phyloP scores from a whole-genome alignment of 2,888 invertebrate genomes.

The Temnothorax ravouxi region DNA sequence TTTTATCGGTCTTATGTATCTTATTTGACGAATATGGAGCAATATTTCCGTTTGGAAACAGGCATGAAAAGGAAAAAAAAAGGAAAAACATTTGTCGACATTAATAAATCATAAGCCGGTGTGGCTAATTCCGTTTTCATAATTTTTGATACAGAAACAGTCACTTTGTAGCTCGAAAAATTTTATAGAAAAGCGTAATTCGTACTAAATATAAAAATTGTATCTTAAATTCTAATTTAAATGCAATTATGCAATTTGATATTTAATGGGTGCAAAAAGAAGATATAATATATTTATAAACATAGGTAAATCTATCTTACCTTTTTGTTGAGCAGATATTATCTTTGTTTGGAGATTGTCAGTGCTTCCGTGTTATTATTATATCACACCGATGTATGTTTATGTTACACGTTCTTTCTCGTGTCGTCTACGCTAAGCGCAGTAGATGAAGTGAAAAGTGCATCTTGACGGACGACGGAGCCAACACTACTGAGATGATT shows the following conservation, averaged over 20 bases:
- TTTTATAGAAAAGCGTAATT: neutral
- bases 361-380: neutral
- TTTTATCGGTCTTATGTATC: neutral
- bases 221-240: slow-evolving; percentile 5
- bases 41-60: neutral
- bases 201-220: neutral
- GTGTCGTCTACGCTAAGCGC: neutral
- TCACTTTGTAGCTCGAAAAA: neutral
- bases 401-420: neutral
- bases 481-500: slow-evolving; percentile 82
- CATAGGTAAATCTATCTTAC: slow-evolving; percentile 12
- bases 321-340: neutral
- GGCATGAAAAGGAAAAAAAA: neutral
- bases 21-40: neutral
- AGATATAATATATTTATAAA: neutral
- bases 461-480: slow-evolving; percentile 79
- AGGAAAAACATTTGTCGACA: neutral
- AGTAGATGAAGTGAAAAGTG: slow-evolving; percentile 68
- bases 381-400: neutral
- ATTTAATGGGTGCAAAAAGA: neutral
- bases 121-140: neutral
- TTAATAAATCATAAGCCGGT: neutral
- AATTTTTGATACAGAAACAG: neutral
- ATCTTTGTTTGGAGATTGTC: neutral
- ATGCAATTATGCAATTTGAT: neutral